A percentile compares a stretch with the other conserved stretches of the same genome.
phyloP scores from a whole-genome alignment of 2,797 vertebrate species.

The Sardinella longiceps region DNA sequence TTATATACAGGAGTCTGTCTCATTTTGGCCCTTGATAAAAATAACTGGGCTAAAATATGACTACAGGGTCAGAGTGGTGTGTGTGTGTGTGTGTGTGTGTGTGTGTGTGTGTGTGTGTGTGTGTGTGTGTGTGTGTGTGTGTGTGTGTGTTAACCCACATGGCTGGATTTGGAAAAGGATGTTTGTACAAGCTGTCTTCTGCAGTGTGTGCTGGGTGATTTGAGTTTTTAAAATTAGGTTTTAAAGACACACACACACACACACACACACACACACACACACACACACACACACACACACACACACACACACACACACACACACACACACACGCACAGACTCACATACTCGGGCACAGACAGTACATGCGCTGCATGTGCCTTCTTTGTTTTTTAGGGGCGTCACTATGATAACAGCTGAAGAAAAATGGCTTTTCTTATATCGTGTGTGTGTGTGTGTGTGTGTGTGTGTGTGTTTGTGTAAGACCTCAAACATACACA shows the following conservation, averaged over 20 bases:
- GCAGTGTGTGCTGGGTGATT: not conserved
- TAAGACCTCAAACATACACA: not conserved
- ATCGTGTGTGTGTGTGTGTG: not conserved
- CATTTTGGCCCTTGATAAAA: not conserved
- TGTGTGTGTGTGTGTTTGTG: not conserved
- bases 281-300: no score
- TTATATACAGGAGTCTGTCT: not conserved
- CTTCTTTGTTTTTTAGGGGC: no score
- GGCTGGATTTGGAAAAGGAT: not conserved
- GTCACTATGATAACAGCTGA: no score
- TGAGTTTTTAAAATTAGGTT: not conserved
- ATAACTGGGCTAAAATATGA: slow-evolving; percentile 2
- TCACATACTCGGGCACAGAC: no score
- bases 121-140: not conserved
- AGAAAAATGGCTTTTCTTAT: no score
- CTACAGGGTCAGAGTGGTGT: not conserved
- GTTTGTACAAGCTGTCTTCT: not conserved
- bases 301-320: no score
- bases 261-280: no score
- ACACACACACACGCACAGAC: no score
- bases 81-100: no score
- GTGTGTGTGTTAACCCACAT: not conserved
- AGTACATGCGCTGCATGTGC: no score
- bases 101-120: not conserved
- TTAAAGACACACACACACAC: no score